Percentiles rank a stretch among this genome's conserved stretches.
Evolutionary conservation across 2,797 vertebrate species (phyloP).

Genomic region (Pelobates cultripes): DNA sequence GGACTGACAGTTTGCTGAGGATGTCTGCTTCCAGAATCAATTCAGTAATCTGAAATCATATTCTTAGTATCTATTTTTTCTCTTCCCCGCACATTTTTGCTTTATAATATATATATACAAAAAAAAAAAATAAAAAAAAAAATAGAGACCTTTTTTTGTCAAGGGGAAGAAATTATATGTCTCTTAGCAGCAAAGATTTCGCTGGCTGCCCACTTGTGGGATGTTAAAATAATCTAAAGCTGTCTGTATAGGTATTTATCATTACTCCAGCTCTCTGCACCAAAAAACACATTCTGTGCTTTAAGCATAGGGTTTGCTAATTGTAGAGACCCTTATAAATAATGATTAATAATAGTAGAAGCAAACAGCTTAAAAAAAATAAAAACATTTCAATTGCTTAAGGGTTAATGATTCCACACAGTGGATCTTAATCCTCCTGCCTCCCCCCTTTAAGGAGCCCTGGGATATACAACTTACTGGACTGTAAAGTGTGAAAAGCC

Average conservation of each 20-base stretch:
- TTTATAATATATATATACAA: background rate
- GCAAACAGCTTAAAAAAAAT: too few relatives aligned
- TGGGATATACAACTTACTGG: conserved; percentile 34
- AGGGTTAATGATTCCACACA: conserved; percentile 21
- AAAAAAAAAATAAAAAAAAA: too few relatives aligned
- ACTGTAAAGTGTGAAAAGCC: conserved; percentile 43
- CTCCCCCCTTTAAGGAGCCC: conserved; percentile 1
- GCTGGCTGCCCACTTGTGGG: background rate
- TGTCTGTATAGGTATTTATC: background rate
- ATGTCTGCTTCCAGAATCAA: background rate
- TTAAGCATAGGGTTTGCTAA: background rate
- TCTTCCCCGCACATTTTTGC: background rate
- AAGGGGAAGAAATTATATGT: background rate
- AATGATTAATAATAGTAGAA: too few relatives aligned
- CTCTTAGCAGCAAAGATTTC: background rate
- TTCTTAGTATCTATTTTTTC: background rate
- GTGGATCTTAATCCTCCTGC: background rate
- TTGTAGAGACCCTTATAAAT: too few relatives aligned
- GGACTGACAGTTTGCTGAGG: background rate
- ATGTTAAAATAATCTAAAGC: background rate
- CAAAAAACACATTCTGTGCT: background rate
- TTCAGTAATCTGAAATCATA: background rate
- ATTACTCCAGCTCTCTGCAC: background rate
- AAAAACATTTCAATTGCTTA: background rate
- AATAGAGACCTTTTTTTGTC: background rate